These are phyloP conservation scores for Chanos chanos DNA, from an alignment of 2,797 vertebrate species.

Conservation along the genomic window DNA sequence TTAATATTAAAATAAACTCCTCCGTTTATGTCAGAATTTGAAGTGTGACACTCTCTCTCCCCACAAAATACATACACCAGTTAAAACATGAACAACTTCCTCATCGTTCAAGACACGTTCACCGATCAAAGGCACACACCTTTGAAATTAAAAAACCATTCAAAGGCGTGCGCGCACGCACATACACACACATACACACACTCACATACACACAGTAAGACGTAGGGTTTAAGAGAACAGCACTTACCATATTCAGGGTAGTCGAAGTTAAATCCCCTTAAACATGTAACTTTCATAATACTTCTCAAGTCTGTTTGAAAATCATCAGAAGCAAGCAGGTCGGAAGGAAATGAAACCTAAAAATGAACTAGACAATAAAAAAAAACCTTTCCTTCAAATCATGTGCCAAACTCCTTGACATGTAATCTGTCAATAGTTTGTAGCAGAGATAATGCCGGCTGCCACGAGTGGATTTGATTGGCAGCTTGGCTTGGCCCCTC, in stretches of 20 bases:
- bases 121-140: not conserved
- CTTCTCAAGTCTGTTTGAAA: constrained; percentile 78
- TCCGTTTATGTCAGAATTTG: constrained; percentile 71
- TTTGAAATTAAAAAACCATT: constrained; percentile 19
- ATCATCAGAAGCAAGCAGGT: constrained; percentile 73
- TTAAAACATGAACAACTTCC: constrained; percentile 69
- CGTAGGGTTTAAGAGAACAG: constrained; percentile 58
- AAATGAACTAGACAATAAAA: constrained; percentile 70
- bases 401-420: constrained; percentile 86
- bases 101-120: constrained; percentile 21
- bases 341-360: constrained; percentile 62
- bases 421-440: constrained; percentile 88
- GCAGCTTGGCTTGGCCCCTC: constrained; percentile 82
- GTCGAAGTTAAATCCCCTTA: constrained; percentile 98
- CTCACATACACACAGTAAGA: constrained; percentile 6
- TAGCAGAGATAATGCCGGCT: constrained; percentile 84
- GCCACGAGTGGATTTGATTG: constrained; percentile 86
- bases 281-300: constrained; percentile 99
- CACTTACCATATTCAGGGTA: constrained; percentile 99
- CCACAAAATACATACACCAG: constrained; percentile 54
- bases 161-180: constrained; percentile 1
- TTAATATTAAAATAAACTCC: constrained; percentile 71
- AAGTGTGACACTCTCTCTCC: constrained; percentile 74
- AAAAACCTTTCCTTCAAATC: constrained; percentile 75
- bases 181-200: constrained; percentile 56